A percentile compares a stretch with the other conserved stretches of the same genome.
These are phyloP conservation scores for Notospermus geniculatus DNA, from an alignment of 1,140 invertebrate genomes.

Conservation along the genomic window DNA sequence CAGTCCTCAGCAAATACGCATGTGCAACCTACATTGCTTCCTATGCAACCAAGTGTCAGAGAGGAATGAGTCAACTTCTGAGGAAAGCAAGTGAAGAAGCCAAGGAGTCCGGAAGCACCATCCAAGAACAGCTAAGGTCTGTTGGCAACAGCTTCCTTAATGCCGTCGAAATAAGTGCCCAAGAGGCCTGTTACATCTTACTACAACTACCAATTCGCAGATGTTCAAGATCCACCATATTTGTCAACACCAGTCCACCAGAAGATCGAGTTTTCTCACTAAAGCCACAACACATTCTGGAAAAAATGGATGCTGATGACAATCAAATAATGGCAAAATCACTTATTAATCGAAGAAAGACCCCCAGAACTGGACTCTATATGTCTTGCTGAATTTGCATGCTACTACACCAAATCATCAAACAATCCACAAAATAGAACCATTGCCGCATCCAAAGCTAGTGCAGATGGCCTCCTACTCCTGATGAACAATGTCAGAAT, in stretches of 20 bases:
- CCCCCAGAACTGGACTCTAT: too few species aligned
- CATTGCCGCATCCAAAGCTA: too few species aligned
- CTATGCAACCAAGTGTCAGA: not conserved
- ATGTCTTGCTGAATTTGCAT: too few species aligned
- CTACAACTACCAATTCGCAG: constrained; percentile 18
- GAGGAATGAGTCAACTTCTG: not conserved
- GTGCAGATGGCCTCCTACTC: too few species aligned
- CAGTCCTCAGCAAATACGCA: not conserved
- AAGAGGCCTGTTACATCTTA: constrained; percentile 24
- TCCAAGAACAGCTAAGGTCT: not conserved
- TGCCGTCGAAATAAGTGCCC: constrained; percentile 24
- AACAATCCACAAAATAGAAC: too few species aligned
- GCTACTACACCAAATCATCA: too few species aligned
- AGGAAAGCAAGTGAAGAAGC: constrained; percentile 2
- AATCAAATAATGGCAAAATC: too few species aligned
- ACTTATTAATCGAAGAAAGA: too few species aligned
- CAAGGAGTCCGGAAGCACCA: not conserved
- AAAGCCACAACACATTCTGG: not conserved
- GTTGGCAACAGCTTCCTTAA: constrained; percentile 15
- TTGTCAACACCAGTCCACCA: not conserved
- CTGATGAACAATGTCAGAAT: too few species aligned
- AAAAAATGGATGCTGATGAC: not conserved
- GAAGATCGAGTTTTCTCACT: not conserved
- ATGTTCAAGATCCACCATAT: not conserved
- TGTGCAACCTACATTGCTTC: not conserved